These are phyloP conservation scores for Ectemnius cavifrons DNA, from an alignment of 2,888 invertebrate species.

Conservation along the genomic window DNA sequence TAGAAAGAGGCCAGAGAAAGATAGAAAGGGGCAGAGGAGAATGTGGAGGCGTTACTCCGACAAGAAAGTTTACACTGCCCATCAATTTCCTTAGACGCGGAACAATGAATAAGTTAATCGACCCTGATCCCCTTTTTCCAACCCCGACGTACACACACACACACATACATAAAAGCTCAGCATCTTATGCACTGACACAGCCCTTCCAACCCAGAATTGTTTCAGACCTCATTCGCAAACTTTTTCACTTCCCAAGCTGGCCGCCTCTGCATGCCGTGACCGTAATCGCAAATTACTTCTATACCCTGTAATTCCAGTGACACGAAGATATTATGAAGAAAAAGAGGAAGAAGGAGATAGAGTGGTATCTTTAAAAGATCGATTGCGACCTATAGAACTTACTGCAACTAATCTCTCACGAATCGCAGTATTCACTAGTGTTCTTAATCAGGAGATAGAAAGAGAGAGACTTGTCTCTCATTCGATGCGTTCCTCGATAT, in stretches of 20 bases:
- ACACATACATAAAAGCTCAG: not conserved
- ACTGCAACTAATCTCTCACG: too few species aligned
- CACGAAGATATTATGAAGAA: not conserved
- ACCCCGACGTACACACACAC: not conserved
- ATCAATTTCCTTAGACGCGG: slow-evolving; percentile 37
- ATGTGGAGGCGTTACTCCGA: slow-evolving; percentile 15
- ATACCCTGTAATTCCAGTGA: not conserved
- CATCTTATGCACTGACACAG: not conserved
- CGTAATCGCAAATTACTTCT: not conserved
- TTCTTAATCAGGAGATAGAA: too few species aligned
- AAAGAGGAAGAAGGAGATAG: not conserved
- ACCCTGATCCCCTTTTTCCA: slow-evolving; percentile 5
- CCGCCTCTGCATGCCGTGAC: not conserved
- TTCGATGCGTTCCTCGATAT: too few species aligned
- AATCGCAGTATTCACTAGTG: too few species aligned
- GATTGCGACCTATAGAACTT: not conserved
- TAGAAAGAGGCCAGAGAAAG: not conserved
- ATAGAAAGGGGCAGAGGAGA: too few species aligned
- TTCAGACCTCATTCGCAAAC: not conserved
- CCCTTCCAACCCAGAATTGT: not conserved
- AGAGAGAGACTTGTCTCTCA: too few species aligned
- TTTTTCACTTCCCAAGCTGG: not conserved
- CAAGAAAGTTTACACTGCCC: slow-evolving; percentile 25
- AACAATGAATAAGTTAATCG: slow-evolving; percentile 25
- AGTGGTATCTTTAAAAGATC: not conserved